Conservation (phyloP, 2,113 vertebrate genomes). For the Erinaceus europaeus region DNA sequence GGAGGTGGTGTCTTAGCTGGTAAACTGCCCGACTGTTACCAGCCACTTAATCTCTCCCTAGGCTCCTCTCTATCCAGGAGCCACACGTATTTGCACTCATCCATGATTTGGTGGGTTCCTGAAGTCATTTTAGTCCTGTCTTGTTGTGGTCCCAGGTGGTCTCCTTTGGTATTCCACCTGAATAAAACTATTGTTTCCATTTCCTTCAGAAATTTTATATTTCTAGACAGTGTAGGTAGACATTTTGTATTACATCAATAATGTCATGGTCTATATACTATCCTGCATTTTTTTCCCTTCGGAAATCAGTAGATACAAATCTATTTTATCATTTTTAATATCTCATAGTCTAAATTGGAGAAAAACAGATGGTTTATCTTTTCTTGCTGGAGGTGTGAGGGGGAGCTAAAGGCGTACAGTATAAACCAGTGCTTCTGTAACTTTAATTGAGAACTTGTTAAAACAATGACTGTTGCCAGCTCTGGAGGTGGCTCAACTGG, state of each 20-base stretch:
- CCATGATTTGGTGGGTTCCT: too few relatives aligned
- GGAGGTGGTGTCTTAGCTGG: too few relatives aligned
- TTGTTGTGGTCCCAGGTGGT: too few relatives aligned
- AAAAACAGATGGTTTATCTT: background rate
- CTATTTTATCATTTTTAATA: conserved; percentile 12
- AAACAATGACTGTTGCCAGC: background rate
- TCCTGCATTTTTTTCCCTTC: conserved; percentile 24
- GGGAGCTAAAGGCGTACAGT: background rate
- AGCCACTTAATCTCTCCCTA: too few relatives aligned
- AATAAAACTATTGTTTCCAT: background rate
- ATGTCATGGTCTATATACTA: background rate
- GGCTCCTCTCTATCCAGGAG: too few relatives aligned
- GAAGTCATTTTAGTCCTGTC: too few relatives aligned
- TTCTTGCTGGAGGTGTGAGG: background rate
- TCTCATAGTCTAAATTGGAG: background rate
- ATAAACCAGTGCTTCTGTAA: background rate
- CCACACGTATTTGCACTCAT: too few relatives aligned
- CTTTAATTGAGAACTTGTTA: background rate
- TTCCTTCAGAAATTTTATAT: background rate
- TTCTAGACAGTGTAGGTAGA: background rate
- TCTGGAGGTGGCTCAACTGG: too few relatives aligned
- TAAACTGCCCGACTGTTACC: too few relatives aligned
- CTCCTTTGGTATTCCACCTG: too few relatives aligned
- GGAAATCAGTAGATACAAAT: background rate
- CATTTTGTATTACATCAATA: background rate